Percentiles rank a stretch among this genome's conserved stretches.
phyloP scores from a whole-genome alignment of 2,797 vertebrate species.

The Enteromius treurensis region DNA sequence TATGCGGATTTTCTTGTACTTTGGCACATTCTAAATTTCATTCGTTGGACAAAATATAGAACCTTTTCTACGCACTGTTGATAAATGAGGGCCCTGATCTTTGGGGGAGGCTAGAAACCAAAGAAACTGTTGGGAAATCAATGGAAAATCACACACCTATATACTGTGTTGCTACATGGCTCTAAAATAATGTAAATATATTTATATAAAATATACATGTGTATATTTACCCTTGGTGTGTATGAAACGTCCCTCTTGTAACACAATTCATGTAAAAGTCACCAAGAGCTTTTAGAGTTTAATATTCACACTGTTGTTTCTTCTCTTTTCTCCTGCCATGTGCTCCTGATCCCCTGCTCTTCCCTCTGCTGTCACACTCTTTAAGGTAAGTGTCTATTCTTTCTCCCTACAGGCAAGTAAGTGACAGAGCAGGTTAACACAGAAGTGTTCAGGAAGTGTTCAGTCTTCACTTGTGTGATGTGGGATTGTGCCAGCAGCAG shows the following conservation, averaged over 20 bases:
- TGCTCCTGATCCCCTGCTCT: conserved; percentile 45
- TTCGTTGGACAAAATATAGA: too few relatives aligned
- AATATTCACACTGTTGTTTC: conserved; percentile 27
- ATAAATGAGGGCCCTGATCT: too few relatives aligned
- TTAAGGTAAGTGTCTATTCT: conserved; percentile 68
- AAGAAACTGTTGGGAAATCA: background rate
- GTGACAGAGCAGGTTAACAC: conserved; percentile 47
- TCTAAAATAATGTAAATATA: background rate
- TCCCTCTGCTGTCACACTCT: conserved; percentile 55
- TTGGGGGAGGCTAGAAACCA: background rate
- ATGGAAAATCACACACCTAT: background rate
- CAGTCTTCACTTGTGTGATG: conserved; percentile 66
- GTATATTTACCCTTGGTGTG: background rate
- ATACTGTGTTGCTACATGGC: background rate
- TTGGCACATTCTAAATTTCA: too few relatives aligned
- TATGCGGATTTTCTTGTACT: too few relatives aligned
- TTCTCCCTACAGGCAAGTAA: conserved; percentile 43
- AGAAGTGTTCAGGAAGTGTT: conserved; percentile 38
- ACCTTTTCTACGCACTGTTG: too few relatives aligned
- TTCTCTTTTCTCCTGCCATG: conserved; percentile 41
- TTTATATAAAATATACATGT: background rate
- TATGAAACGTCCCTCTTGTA: background rate
- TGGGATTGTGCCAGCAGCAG: conserved; percentile 68
- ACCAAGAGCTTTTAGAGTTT: conserved; percentile 28
- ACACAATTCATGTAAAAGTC: conserved; percentile 19